These are phyloP conservation scores for Pseudorasbora parva DNA, from an alignment of 2,113 vertebrate genomes.

Conservation along the genomic window DNA sequence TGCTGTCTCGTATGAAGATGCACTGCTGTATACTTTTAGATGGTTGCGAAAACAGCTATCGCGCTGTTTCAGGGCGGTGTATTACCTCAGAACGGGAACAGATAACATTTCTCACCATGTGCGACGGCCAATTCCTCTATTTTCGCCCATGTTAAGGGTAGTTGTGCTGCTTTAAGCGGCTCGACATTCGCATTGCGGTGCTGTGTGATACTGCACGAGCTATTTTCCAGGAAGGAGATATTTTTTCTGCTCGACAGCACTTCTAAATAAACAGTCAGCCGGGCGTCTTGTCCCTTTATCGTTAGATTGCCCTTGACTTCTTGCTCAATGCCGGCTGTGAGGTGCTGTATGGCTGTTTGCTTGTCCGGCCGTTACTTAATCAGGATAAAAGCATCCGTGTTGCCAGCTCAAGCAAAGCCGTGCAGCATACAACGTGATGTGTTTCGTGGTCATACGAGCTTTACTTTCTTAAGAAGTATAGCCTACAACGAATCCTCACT, in stretches of 20 bases:
- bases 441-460: neutral
- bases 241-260: slow-evolving; percentile 4
- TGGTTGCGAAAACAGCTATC: neutral
- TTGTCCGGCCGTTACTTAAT: slow-evolving; percentile 15
- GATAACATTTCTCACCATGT: neutral
- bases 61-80: neutral
- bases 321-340: neutral
- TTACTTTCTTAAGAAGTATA: slow-evolving; percentile 2
- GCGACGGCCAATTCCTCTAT: slow-evolving; percentile 7
- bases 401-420: slow-evolving; percentile 17
- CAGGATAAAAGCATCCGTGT: slow-evolving; percentile 33
- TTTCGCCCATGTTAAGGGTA: slow-evolving; percentile 9
- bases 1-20: slow-evolving; percentile 1
- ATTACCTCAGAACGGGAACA: neutral
- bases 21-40: neutral
- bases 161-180: neutral
- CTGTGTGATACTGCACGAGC: neutral
- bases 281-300: neutral
- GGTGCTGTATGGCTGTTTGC: neutral
- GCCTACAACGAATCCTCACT: neutral
- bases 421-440: neutral
- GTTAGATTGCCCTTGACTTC: slow-evolving; percentile 24
- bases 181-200: slow-evolving; percentile 14
- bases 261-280: slow-evolving; percentile 14
- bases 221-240: slow-evolving; percentile 26